A percentile compares a stretch with the other conserved stretches of the same genome.
phyloP scores from a whole-genome alignment of 2,113 vertebrate genomes.

The Pterocles burchelli region DNA sequence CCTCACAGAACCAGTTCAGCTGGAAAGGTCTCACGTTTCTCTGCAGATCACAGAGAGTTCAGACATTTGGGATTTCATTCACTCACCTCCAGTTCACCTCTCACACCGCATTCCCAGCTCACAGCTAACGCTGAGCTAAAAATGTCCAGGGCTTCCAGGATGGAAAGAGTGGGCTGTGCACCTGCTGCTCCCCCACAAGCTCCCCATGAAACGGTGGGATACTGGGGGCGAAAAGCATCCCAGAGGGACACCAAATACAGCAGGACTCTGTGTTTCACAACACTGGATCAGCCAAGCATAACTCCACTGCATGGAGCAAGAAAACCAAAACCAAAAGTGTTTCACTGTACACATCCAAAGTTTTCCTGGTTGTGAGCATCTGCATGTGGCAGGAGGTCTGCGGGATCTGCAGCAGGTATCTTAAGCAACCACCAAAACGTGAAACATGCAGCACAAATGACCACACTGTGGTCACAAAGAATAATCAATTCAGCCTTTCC shows the following conservation, averaged over 20 bases:
- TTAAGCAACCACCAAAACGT: neutral
- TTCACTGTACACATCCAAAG: neutral
- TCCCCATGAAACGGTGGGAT: accelerated
- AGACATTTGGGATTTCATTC: neutral
- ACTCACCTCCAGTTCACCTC: neutral
- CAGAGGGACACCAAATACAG: neutral
- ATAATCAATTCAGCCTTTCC: neutral
- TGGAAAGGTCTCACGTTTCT: neutral
- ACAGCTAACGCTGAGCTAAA: neutral
- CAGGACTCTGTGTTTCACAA: neutral
- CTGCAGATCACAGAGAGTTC: neutral
- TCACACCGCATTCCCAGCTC: accelerated
- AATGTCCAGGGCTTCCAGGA: neutral
- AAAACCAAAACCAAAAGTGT: neutral
- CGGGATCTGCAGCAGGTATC: neutral
- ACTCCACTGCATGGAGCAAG: neutral
- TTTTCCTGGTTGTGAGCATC: neutral
- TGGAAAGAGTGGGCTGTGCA: neutral
- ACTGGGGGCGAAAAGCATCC: neutral
- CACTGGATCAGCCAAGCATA: accelerated
- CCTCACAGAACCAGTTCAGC: neutral
- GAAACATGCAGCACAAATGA: neutral
- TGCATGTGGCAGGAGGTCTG: neutral
- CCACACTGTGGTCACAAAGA: neutral
- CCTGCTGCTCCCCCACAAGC: neutral